Evolutionary conservation across 1,140 invertebrate genomes (phyloP).

Genomic region (Lysiphlebus fabarum): DNA sequence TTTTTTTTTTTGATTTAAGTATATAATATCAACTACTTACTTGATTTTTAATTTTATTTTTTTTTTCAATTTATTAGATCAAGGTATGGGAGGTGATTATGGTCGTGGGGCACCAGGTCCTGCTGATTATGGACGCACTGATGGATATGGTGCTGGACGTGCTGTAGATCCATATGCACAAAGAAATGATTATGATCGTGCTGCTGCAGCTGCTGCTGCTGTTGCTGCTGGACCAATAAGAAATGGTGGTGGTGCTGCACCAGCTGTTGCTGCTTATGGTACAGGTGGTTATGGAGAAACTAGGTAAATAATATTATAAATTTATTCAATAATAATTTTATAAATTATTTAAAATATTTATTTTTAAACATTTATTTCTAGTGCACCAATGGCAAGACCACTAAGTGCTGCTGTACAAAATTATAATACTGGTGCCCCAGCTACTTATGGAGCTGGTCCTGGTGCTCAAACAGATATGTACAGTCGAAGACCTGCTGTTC

Average conservation of each 20-base stretch:
- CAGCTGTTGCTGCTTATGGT: slow-evolving; percentile 22
- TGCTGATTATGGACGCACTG: slow-evolving; percentile 51
- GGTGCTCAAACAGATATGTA: slow-evolving; percentile 54
- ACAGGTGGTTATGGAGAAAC: slow-evolving; percentile 41
- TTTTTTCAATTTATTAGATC: slow-evolving; percentile 36
- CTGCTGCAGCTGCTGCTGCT: not conserved
- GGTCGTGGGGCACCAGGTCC: slow-evolving; percentile 48
- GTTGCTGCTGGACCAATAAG: slow-evolving; percentile 49
- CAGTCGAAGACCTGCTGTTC: slow-evolving; percentile 50
- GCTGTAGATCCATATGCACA: slow-evolving; percentile 48
- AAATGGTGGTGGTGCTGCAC: slow-evolving; percentile 49
- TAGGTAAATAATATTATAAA: slow-evolving; percentile 40
- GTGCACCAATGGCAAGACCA: slow-evolving; percentile 40
- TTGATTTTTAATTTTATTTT: slow-evolving; percentile 1
- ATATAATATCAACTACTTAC: slow-evolving; percentile 16
- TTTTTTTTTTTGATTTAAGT: slow-evolving; percentile 3
- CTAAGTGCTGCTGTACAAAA: slow-evolving; percentile 50
- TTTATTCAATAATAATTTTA: slow-evolving; percentile 6
- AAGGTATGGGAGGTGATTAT: slow-evolving; percentile 50
- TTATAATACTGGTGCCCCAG: slow-evolving; percentile 49
- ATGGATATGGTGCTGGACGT: slow-evolving; percentile 48
- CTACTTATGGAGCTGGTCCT: slow-evolving; percentile 49
- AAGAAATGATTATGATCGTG: slow-evolving; percentile 51
- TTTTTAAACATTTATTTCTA: slow-evolving; percentile 31
- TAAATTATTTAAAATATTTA: slow-evolving; percentile 4